Base-by-base conservation (phyloP, 2,888 invertebrate genomes). In the Troides oblongomaculatus region DNA sequence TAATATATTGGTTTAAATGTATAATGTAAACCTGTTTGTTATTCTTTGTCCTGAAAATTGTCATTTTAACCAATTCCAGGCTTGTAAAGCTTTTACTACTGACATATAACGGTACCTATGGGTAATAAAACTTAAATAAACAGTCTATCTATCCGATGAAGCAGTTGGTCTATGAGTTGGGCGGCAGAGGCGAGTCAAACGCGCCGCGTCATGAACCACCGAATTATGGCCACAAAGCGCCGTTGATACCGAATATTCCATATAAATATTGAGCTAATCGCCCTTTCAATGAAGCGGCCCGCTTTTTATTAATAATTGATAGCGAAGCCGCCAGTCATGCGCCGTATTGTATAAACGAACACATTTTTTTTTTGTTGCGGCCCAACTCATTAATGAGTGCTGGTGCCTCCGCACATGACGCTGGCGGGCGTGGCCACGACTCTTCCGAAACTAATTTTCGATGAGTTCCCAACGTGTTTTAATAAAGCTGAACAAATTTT, bases 251-350 rank as follows among this genome's bases (percentile, higher is more conserved):
- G 92, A 91, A 92, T 92, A 92, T 92, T 91, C 92, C 92, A 92
- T 92, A 92, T 92, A 92, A 92, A 92, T 92, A 92, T 92, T 92
- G 92, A 92, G 92, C 92, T 92, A 92, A 92, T 92, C 92, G 92
- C 92, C 91, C 91, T 92, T 92, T 92, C 92, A 92, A 91, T 91
- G 90, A 88, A 89, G 90, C 92, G 90, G 92, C 89, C 88, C 88
- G 90, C 89, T 92, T 92, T 92, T 92, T 92, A 92, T 92, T 92
- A 92, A 92, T 92, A 92, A 92, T 92, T 90, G 92, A 92, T 92
- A 86, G 88, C 82, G 78, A 88, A 90, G 85, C 85, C 84, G 84
- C 92, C 87, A 92, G 92, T 92, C 92, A 92, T 92, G 92, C 89
- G 89, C 87, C 85, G 86, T 89, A 90, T 91, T 91, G 90, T 91